Evolutionary conservation across 2,888 invertebrate genomes (phyloP), one percentile per base, ranked within the genome.

Genomic region (Lasioglossum villosulum): DNA sequence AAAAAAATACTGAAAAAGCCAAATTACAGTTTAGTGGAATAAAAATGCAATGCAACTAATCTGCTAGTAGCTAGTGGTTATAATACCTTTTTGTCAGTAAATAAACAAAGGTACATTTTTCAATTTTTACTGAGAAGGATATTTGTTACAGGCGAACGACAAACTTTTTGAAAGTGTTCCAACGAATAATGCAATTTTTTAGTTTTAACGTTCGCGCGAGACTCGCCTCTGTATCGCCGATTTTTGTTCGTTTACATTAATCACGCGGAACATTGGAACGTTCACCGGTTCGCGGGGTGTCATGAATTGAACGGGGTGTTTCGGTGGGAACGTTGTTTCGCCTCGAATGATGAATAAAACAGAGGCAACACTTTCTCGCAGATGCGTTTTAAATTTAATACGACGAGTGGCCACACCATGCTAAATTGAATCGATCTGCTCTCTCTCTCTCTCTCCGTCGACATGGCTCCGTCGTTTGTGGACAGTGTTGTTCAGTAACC

Each of bases 331-430:
- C 52, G 56, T 56, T 75, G 75, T 56, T 76, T 56, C 56, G 27
- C 45, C 56, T 16, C 45, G 73, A n/a, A 70, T 34, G 48, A 82
- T 71, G 68, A 74, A 82, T 70, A 84, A 78, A 71, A 72, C 37
- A 59, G 30, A 12, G 39, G 34, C 42, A 45, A 48, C 56, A 71
- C 30, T 68, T 74, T 59, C 72, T 83, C 71, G 83, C 39, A 73
- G 73, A 39, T 30, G 66, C 76, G 30, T 74, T 74, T 63, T 39
- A 75, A 72, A 80, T 74, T 80, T 63, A 83, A 83, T 83, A 75
- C 45, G 72, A 37, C 37, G 72, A 75, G 68, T 45, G 39, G 75
- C 34, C 34, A 37, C 56, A 48, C n/a, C 59, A 68, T 27, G 70
- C 52, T 59, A 56, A 74, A 84, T 79, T 39, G 45, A 79, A 34